Evolutionary conservation across 2,113 vertebrate genomes (phyloP), one percentile per base, ranked within the genome.

Genomic region (Corvus hawaiiensis): DNA sequence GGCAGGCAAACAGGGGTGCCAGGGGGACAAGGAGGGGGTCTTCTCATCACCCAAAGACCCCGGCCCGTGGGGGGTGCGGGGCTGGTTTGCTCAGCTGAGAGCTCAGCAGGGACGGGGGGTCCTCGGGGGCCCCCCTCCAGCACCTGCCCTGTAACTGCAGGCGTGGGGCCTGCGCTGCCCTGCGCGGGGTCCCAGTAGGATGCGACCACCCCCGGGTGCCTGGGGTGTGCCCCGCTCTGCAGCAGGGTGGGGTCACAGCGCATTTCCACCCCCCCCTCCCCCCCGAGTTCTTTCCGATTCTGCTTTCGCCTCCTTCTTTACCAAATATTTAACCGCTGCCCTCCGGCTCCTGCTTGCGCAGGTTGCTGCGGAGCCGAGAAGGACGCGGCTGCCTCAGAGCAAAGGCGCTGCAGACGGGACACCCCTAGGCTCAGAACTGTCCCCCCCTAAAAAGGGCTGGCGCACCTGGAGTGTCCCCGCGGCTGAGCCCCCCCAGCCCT

Each of bases 241-340:
- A 21, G 69, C 5, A 48, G 72, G 48, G 33, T 7, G 44, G n/a
- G 30, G 28, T 51, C 27, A 71, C 72, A n/a, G 28, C 64, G 11
- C 51, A 41, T 7, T 10, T 43, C 41, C 41, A 15, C 41, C 3
- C 17, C 19, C 30, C 13, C 26, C 27, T 28, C 22, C 51, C 18
- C 37, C 30, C 12, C 15, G 10, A 2, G 8, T 26, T 69, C 17
- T 27, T 74, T 51, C 66, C 30, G 41, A 66, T 91, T 62, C 71
- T 69, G 74, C 55, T 58, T 61, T 37, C 37, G 41, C 75, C 37
- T 74, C 39, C 48, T 76, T 16, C 44, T 30, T 79, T 55, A 37
- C 81, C 93, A 93, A 93, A 95, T 90, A 85, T 95, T 95, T 61
- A 23, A 63, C 69, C 39, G 8, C 73, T 82, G 93, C 74, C 77